These are phyloP conservation scores for Cassiopea andromeda DNA, from an alignment of 30 jellyfish, hydroid and myxozoan species.

Conservation along the genomic window DNA sequence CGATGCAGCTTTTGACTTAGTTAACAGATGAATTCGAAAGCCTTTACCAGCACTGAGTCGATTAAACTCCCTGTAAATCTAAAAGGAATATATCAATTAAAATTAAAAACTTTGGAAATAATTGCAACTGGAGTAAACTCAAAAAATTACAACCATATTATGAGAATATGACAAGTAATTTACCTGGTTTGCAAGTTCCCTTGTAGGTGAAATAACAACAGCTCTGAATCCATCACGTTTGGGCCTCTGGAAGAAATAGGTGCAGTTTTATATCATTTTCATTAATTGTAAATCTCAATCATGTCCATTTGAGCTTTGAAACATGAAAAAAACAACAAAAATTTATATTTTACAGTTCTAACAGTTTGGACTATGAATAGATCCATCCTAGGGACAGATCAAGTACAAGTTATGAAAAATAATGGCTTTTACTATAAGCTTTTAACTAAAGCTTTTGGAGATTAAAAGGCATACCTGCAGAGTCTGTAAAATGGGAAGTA, in stretches of 20 bases:
- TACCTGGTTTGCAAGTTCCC: slow-evolving; percentile 97
- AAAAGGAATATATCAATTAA: not conserved
- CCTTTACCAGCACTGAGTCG: slow-evolving; percentile 86
- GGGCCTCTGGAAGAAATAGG: slow-evolving; percentile 68
- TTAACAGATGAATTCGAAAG: slow-evolving; percentile 69
- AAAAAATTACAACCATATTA: too few species aligned
- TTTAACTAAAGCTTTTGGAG: too few species aligned
- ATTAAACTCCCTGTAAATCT: slow-evolving; percentile 89
- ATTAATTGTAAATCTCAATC: too few species aligned
- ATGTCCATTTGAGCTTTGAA: too few species aligned
- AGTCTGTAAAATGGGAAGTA: slow-evolving; percentile 76
- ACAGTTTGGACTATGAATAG: too few species aligned
- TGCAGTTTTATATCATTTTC: not conserved
- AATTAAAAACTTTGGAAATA: not conserved
- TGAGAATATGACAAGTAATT: not conserved
- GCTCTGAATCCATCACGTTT: slow-evolving; percentile 87
- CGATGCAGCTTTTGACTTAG: slow-evolving; percentile 94
- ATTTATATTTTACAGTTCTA: too few species aligned
- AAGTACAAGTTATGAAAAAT: too few species aligned
- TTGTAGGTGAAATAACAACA: slow-evolving; percentile 90
- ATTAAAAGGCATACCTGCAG: slow-evolving; percentile 63
- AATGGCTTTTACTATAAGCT: too few species aligned
- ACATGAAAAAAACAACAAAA: too few species aligned
- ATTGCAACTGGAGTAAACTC: not conserved
- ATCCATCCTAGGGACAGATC: too few species aligned